Conservation (phyloP, 2,888 invertebrate genomes). For the Oligia latruncula region DNA sequence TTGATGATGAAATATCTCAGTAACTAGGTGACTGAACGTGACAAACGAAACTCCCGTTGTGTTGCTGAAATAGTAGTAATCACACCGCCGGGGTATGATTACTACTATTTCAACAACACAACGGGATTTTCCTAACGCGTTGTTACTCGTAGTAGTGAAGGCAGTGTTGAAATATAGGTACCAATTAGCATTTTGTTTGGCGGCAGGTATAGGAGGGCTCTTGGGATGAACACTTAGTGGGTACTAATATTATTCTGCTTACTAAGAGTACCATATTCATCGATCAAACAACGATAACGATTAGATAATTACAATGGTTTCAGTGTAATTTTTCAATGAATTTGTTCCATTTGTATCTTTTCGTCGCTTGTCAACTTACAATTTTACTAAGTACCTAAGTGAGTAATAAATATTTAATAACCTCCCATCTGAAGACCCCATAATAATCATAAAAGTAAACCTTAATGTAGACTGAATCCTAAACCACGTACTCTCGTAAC, state of each 20-base stretch:
- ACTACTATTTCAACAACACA: not conserved
- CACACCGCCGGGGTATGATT: too few relatives aligned
- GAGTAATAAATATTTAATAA: not conserved
- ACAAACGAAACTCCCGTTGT: not conserved
- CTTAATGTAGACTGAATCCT: too few relatives aligned
- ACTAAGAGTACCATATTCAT: not conserved
- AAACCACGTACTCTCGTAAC: constrained; percentile 2
- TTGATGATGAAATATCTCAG: not conserved
- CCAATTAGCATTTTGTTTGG: not conserved
- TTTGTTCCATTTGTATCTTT: not conserved
- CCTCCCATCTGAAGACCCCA: not conserved
- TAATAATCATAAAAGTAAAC: not conserved
- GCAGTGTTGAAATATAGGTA: not conserved
- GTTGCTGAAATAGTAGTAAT: too few relatives aligned
- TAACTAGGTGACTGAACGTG: not conserved
- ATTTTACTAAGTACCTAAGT: not conserved
- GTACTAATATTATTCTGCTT: not conserved
- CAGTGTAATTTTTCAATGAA: not conserved
- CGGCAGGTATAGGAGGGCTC: not conserved
- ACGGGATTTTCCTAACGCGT: not conserved
- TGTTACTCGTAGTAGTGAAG: not conserved
- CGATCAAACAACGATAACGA: not conserved
- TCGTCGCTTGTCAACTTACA: not conserved
- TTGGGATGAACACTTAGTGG: not conserved
- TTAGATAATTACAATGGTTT: not conserved